These are phyloP conservation scores for Carcina quercana DNA, from an alignment of 2,888 invertebrate genomes.

Conservation along the genomic window DNA sequence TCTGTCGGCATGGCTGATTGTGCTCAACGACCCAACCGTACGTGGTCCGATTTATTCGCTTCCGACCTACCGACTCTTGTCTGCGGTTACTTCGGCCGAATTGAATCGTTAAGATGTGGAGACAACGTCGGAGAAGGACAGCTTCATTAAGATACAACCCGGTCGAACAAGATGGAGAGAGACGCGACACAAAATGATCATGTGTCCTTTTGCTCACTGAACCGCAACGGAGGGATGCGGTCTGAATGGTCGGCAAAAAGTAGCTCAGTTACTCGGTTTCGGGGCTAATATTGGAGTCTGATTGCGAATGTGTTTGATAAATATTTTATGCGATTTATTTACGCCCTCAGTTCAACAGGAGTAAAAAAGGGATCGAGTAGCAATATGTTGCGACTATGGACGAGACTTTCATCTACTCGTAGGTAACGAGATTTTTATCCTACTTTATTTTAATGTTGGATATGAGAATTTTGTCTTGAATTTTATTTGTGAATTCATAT, in stretches of 20 bases:
- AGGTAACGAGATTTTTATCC: too few species aligned
- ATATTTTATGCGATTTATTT: too few species aligned
- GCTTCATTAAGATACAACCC: neutral
- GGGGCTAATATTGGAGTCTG: too few species aligned
- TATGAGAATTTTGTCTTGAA: too few species aligned
- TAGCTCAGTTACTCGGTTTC: too few species aligned
- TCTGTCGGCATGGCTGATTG: slow-evolving; percentile 20
- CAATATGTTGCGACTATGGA: too few species aligned
- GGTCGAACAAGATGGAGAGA: slow-evolving; percentile 22
- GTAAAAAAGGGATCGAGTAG: too few species aligned
- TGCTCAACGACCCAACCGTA: slow-evolving; percentile 23
- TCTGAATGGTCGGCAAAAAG: slow-evolving; percentile 5
- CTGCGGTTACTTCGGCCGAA: slow-evolving; percentile 35
- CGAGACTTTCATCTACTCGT: too few species aligned
- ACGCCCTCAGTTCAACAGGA: too few species aligned
- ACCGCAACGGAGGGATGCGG: slow-evolving; percentile 29
- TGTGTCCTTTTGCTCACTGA: slow-evolving; percentile 34
- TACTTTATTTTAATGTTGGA: too few species aligned
- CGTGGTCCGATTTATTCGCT: slow-evolving; percentile 34
- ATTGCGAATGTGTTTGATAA: too few species aligned
- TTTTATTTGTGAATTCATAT: too few species aligned
- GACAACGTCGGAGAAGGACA: slow-evolving; percentile 17
- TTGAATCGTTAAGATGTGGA: slow-evolving; percentile 40
- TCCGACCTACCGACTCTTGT: slow-evolving; percentile 27
- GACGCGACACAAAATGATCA: slow-evolving; percentile 15